Base-by-base conservation (phyloP, 2,797 vertebrate genomes). In the Crossoptilon crossoptilon region DNA sequence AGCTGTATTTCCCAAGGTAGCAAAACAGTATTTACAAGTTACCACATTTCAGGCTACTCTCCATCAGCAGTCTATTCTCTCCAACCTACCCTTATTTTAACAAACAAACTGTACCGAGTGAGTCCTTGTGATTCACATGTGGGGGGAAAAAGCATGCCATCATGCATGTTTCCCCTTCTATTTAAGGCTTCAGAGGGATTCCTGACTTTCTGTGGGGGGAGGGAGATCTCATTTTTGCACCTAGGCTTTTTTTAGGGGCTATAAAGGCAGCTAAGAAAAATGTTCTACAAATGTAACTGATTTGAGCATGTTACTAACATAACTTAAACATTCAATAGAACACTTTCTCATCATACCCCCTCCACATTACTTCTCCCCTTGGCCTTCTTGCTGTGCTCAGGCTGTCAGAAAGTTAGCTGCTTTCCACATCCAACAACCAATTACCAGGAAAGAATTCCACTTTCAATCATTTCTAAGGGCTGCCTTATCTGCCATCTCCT, bases 381-480 rank as follows among this genome's bases (percentile, higher is more conserved):
- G 1, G 59, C 58, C 55, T 22, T 22, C 49, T 64, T 66, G 58
- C 41, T 85, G 56, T 9, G 12, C 37, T 78, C 48, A 22, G 39
- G 31, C 62, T 53, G 29, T 14, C 67, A 78, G 76, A 96, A 95
- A 73, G 37, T 41, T 64, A 85, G 79, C 79, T 81, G 48, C 33
- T 95, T 96, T 95, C 92, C 22, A 2, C 64, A 87, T 35, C 73
- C 78, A 84, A 56, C 15, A 27, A 73, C 35, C 37, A 69, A 60
- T 69, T 86, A 83, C 35, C 63, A 86, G 56, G 92, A 81, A 91
- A 84, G 37, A 95, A 92, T 81, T 95, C 67, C 44, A 92, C 76
- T 95, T 92, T 56, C 72, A 85, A 37, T 63, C 9, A 29, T 78
- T 94, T 87, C 73, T 78, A 76, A 78, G 60, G 89, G 43, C 46